Evolutionary conservation across 2,797 vertebrate species (phyloP), one percentile per base, ranked within the genome.

Genomic region (Dromococcyx pavoninus): DNA sequence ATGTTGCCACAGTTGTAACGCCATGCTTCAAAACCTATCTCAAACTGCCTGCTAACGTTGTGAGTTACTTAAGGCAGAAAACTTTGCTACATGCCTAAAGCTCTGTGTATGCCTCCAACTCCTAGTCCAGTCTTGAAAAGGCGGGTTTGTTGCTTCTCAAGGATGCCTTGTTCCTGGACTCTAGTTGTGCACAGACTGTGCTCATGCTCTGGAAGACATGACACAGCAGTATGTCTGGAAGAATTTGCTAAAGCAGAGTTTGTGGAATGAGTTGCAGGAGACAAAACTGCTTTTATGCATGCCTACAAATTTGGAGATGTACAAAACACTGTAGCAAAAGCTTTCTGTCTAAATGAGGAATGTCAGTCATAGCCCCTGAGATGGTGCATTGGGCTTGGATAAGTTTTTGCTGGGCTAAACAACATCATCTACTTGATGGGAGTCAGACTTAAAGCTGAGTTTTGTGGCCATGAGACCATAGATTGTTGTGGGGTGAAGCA

Each of bases 351-450:
- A 75, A 76, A 46, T 24, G 4, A 8, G 10, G 23, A 23, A 13
- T 44, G 18, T 76, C 18, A 27, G 7, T 37, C n/a, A 5, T 10
- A 69, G 22, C 18, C 60, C 27, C 13, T 7, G 30, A 24, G 35
- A 15, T 2, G 25, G 85, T 54, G 10, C 15, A 11, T 33, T 24
- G 82, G 82, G 19, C 37, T 62, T 56, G 62, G 41, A 14, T 18
- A 30, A 27, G 27, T 33, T 5, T 2, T 19, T 1, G 1, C 1
- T 44, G 51, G 7, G 21, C 10, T 4, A 32, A 50, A 61, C 3
- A 5, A 4, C 11, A 5, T 11, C 0, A 0, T 19, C 35, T 48
- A 0, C 53, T 50, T 41, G 70, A 54, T 1, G 1, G 3, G 41
- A 86, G 61, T 50, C 61, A 53, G 15, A 64, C n/a, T 23, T 30